Percentiles rank a stretch among this genome's conserved stretches.
These are phyloP conservation scores for Galbula dea DNA, from an alignment of 2,113 vertebrate genomes.

Conservation along the genomic window DNA sequence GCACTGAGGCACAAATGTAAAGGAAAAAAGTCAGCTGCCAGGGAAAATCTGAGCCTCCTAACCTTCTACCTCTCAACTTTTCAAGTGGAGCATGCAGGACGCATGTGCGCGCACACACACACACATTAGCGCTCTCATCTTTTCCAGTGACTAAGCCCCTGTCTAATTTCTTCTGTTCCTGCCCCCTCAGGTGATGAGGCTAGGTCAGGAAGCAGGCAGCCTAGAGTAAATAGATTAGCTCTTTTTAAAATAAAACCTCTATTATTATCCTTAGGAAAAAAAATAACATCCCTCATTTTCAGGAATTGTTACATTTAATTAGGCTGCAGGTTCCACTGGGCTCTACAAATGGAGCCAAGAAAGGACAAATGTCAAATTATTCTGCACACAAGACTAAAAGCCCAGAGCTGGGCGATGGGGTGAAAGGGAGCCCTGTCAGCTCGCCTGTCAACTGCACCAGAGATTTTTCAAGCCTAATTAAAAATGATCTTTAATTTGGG, in stretches of 20 bases:
- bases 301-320: conserved; percentile 70
- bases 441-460: background rate
- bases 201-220: conserved; percentile 72
- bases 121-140: conserved; percentile 23
- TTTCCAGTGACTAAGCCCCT: conserved; percentile 58
- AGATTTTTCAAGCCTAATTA: conserved; percentile 69
- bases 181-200: conserved; percentile 71
- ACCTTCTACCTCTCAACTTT: conserved; percentile 8
- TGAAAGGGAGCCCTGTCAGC: conserved; percentile 65
- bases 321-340: conserved; percentile 62
- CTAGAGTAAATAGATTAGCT: conserved; percentile 68
- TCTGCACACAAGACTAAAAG: conserved; percentile 34
- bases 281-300: conserved; percentile 64
- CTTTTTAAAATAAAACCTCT: conserved; percentile 61
- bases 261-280: conserved; percentile 63
- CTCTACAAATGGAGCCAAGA: conserved; percentile 54
- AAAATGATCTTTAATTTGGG: conserved; percentile 43
- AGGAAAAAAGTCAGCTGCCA: background rate
- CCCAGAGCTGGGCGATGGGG: background rate
- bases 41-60: conserved; percentile 37
- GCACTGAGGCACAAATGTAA: background rate
- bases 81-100: background rate
- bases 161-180: conserved; percentile 50
- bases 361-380: conserved; percentile 67
- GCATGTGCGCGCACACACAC: background rate